Base-by-base conservation (phyloP, 2,113 vertebrate genomes). In the Panthera uncia region DNA sequence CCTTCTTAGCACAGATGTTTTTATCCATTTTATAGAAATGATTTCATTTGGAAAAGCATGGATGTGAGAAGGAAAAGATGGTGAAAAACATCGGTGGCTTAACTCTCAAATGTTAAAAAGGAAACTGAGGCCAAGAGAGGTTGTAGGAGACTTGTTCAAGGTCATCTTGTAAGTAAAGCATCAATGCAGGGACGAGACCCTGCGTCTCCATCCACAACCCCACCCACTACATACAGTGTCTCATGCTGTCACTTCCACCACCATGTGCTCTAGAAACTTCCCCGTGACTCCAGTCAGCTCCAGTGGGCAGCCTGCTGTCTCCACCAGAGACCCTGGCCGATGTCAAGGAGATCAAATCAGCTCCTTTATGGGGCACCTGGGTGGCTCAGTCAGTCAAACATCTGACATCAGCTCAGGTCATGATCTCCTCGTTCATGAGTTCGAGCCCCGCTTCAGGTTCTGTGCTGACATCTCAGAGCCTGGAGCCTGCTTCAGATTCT, bases 21-120 rank as follows among this genome's bases (percentile, higher is more conserved):
- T 38, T 52, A 92, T 69, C 57, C 19, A 89, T 45, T 82, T 50
- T 57, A 83, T 29, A 84, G 33, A 91, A 86, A 84, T 57, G 2
- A 82, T 78, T 65, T 96, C n/a, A 45, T 48, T 91, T 95, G 55
- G 73, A 83, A 96, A 96, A 33, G 16, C 57, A 63, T 31, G 19
- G n/a, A 15, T 61, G 10, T 61, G 33, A 73, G 31, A 86, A 79
- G 84, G 61, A 87, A 91, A 85, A 66, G 5, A 88, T 52, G 29
- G 31, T 7, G 19, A 33, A 88, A 69, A 92, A 52, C 13, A 57
- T 48, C 33, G 68, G 7, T 57, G 36, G 16, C 89, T 94, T 86
- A 68, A 36, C 29, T 27, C 11, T 27, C 52, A 0, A 38, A 55
- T 87, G 78, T 73, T 63, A 68, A 38, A 90, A 48, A 87, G 45